Evolutionary conservation across 2,888 invertebrate genomes (phyloP).

Genomic region (Lymantria monacha): DNA sequence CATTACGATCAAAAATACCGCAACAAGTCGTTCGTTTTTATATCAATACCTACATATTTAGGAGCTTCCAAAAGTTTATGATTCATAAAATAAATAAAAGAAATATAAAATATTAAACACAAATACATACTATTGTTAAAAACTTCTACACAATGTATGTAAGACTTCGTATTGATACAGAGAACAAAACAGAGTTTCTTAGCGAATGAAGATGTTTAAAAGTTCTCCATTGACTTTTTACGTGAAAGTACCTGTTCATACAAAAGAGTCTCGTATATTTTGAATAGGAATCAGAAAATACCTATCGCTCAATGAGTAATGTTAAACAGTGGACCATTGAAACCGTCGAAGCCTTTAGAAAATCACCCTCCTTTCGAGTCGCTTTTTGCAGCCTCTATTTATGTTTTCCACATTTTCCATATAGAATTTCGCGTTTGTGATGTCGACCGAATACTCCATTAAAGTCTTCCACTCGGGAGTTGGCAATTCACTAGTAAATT

Average conservation of each 20-base stretch:
- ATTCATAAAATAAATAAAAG: too few relatives aligned
- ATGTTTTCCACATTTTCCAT: conserved; percentile 77
- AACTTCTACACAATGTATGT: conserved; percentile 1
- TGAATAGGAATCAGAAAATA: conserved; percentile 70
- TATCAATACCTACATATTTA: too few relatives aligned
- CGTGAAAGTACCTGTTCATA: conserved; percentile 42
- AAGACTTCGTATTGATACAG: conserved; percentile 20
- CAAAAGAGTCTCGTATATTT: conserved; percentile 48
- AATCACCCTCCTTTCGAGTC: conserved; percentile 73
- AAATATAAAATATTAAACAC: too few relatives aligned
- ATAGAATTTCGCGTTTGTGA: conserved; percentile 62
- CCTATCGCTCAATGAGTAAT: conserved; percentile 70
- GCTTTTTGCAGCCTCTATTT: conserved; percentile 69
- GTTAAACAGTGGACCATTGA: conserved; percentile 76
- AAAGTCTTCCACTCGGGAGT: conserved; percentile 62
- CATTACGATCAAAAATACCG: too few relatives aligned
- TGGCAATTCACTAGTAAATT: conserved; percentile 70
- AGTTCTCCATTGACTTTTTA: conserved; percentile 42
- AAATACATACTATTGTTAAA: background rate
- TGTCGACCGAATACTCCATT: conserved; percentile 64
- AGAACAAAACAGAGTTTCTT: conserved; percentile 44
- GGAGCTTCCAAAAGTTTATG: too few relatives aligned
- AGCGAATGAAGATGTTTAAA: conserved; percentile 47
- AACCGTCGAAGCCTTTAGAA: conserved; percentile 74
- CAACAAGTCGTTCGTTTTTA: too few relatives aligned